Evolutionary conservation across 2,888 invertebrate species (phyloP), one percentile per base, ranked within the genome.

Genomic region (Nasonovia ribisnigri): DNA sequence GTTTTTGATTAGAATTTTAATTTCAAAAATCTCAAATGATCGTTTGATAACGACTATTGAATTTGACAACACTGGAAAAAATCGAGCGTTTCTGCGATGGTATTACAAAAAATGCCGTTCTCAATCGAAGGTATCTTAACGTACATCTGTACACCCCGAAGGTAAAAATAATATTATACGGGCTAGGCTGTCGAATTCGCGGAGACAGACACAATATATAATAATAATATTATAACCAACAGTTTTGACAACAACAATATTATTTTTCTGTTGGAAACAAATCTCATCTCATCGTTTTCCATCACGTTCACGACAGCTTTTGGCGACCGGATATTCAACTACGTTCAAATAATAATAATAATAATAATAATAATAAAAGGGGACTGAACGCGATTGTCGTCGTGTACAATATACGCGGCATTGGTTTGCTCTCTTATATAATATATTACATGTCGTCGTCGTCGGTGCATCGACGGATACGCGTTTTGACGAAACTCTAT

Each of bases 291-390:
- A 8, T 77, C 67, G 36, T 42, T 77, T 36, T 36, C 42, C 77
- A 1, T 24, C 6, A 36, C 20, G n/a, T n/a, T 11, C 16, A n/a
- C 60, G 13, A 20, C n/a, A 11, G 20, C 36, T 36, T 43, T 89
- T 88, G 88, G 57, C 57, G 57, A 88, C 88, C 54, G 88, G 90
- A 90, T 67, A 67, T 77, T 90, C 77, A 51, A 51, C 51, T 90
- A 1, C 90, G 90, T 90, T 90, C 67, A n/a, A 88, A 46, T 46
- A 54, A 67, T 48, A 51, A 60, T 60, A 60, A 60, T 60, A 60
- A 77, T 36, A 77, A 36, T 8, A 36, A 36, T 36, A 77, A 36
- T n/a, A 77, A 77, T 77, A 77, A 77, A 77, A 77, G 77, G 77
- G 77, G 77, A 20, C 67, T 20, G 77, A 36, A 13, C 36, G 36